Base-by-base conservation (phyloP, 2,888 invertebrate genomes). In the Polietes domitor region DNA sequence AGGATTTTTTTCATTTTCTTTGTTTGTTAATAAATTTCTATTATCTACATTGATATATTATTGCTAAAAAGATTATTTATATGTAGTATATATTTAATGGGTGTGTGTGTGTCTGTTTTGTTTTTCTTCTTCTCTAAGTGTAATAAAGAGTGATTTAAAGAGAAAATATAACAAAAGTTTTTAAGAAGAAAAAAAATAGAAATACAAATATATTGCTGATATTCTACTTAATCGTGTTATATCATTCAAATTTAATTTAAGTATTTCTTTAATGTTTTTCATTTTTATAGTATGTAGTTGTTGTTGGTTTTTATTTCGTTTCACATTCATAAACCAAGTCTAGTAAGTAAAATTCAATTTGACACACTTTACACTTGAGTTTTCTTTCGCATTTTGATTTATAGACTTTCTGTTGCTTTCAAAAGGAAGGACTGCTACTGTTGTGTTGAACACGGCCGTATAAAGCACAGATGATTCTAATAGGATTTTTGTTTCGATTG, bases 111-210 rank as follows among this genome's bases (percentile, higher is more conserved):
- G 43, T 71, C n/a, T 71, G 28, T 12, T 53, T 68, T 76, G 37
- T 68, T 37, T 73, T n/a, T n/a, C n/a, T 41, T 71, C 63, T 77
- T 80, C 24, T 74, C 5, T 80, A 58, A 72, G 28, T 53, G 68
- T 19, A 21, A 4, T 58, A 58, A 26, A 24, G n/a, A n/a, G 58
- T 24, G 43, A 1, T 58, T 71, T 58, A 9, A 58, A 26, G 58
- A 53, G 65, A 70, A 70, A 50, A 1, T 50, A 17, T 70, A 17
- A 24, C 2, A 43, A 10, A 6, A 65, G 37, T 37, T 32, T 37
- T 32, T 17, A 61, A 28, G 3, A 50, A 50, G n/a, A 50, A 37
- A 37, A 37, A 37, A 9, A 12, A n/a, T 43, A 19, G 17, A 53
- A 21, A 53, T n/a, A 50, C 5, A n/a, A n/a, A n/a, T n/a, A n/a